These are phyloP conservation scores for Pachymerium ferrugineum DNA, from an alignment of 2,888 invertebrate genomes.

Conservation along the genomic window DNA sequence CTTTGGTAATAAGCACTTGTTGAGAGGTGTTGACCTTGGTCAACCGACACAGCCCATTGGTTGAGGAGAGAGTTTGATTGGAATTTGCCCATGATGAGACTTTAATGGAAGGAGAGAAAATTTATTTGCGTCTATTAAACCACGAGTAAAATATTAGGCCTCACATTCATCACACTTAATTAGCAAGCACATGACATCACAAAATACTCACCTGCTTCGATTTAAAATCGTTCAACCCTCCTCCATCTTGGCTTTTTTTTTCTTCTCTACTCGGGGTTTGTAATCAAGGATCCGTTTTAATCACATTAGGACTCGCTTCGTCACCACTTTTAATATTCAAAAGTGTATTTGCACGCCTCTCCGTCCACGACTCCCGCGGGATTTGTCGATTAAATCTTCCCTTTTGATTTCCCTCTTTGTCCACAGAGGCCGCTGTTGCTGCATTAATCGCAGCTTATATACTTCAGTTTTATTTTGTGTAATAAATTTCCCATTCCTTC, in stretches of 20 bases:
- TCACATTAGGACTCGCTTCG: conserved; percentile 3
- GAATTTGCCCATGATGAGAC: conserved; percentile 9
- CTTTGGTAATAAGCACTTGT: conserved; percentile 8
- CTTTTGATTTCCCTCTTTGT: conserved; percentile 13
- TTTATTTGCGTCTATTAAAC: conserved; percentile 13
- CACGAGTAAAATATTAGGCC: neutral
- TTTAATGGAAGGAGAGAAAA: neutral
- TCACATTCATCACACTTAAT: conserved; percentile 5
- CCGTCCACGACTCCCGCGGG: conserved; percentile 8
- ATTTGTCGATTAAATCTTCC: conserved; percentile 13
- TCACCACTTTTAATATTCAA: conserved; percentile 8
- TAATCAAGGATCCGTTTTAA: neutral
- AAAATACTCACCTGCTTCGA: conserved; percentile 13
- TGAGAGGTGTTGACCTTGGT: conserved; percentile 13
- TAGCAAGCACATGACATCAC: conserved; percentile 3
- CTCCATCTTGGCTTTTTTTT: neutral
- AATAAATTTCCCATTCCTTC: conserved; percentile 8
- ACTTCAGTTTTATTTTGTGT: conserved; percentile 13
- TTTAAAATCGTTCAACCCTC: neutral
- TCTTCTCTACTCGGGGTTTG: neutral
- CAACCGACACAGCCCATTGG: conserved; percentile 1
- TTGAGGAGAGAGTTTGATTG: neutral
- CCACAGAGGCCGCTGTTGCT: conserved; percentile 4
- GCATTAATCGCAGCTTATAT: neutral
- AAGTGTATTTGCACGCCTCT: conserved; percentile 3